Evolutionary conservation across 2,888 invertebrate genomes (phyloP), one percentile per base, ranked within the genome.

Genomic region (Oegoconia quadripuncta): DNA sequence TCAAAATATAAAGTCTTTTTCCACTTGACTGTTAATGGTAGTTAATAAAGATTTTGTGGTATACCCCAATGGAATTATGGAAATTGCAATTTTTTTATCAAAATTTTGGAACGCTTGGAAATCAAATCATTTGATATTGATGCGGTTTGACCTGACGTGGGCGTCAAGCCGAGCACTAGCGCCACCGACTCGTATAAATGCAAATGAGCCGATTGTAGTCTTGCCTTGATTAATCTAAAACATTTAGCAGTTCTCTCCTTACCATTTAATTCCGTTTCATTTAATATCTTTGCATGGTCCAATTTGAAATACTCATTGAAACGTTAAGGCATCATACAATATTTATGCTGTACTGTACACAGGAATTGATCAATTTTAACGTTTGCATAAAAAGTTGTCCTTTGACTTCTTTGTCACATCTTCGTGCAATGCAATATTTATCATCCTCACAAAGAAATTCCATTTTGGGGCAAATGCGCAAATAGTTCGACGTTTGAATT

Each of bases 401-500:
- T 74, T 74, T 67, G 66, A 66, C 62, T 70, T 74, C 74, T 79
- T 79, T 77, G 77, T 76, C 73, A 71, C 74, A 65, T 72, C 70
- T 74, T 79, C 73, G 71, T 78, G 64, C 67, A 81, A 72, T 78
- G 64, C 67, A 81, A 80, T 79, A 84, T 81, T 79, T 78, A 83
- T 79, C 69, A 74, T 73, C 67, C 65, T 55, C 64, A 79, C 77
- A 83, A 81, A 80, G 77, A 81, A 81, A 81, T 80, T 79, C 78
- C 72, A 79, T 83, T 77, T 80, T 75, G 67, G 79, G 74, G 67
- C 69, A 77, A 81, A 81, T 64, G 74, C 70, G 74, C 80, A 79
- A 82, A 81, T 80, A 83, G 80, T 84, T 83, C 76, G 82, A 82
- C 74, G 75, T 82, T 79, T 76, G 82, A 77, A 83, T 83, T 83